Percentiles rank a stretch among this genome's conserved stretches.
These are phyloP conservation scores for Disparrhopalites patrizii DNA, from an alignment of 2,888 invertebrate genomes.

Conservation along the genomic window DNA sequence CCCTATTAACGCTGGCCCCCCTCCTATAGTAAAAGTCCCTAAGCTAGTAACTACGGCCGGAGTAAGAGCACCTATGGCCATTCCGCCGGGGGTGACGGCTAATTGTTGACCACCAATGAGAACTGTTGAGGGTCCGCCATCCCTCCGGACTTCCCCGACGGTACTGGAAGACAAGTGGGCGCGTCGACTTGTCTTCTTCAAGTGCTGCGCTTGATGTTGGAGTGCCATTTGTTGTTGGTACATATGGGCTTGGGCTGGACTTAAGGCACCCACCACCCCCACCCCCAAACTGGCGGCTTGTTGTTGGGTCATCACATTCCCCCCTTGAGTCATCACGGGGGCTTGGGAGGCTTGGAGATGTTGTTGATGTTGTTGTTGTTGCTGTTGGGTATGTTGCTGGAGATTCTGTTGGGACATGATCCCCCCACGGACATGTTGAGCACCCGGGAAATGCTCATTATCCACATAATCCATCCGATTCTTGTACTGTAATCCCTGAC, in stretches of 20 bases:
- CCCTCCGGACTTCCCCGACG: conserved; percentile 36
- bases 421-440: not conserved
- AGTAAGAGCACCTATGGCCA: conserved; percentile 48
- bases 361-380: conserved; percentile 38
- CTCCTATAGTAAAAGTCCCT: conserved; percentile 47
- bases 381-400: conserved; percentile 38
- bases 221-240: conserved; percentile 52
- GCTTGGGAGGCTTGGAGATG: conserved; percentile 20
- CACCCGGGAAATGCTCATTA: not conserved
- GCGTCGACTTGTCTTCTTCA: conserved; percentile 52
- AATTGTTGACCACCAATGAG: conserved; percentile 46
- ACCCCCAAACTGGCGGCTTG: conserved; percentile 44
- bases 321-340: conserved; percentile 31
- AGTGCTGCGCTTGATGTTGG: conserved; percentile 53
- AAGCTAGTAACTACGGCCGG: conserved; percentile 49
- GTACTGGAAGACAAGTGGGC: conserved; percentile 37
- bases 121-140: conserved; percentile 37
- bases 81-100: conserved; percentile 42
- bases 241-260: conserved; percentile 48
- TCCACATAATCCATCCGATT: not conserved
- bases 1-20: conserved; percentile 15
- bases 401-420: conserved; percentile 32
- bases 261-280: conserved; percentile 45
- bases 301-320: conserved; percentile 41
- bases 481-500: not conserved